Base-by-base conservation (phyloP, 2,888 invertebrate species). In the Rambutsinella grinnellia region DNA sequence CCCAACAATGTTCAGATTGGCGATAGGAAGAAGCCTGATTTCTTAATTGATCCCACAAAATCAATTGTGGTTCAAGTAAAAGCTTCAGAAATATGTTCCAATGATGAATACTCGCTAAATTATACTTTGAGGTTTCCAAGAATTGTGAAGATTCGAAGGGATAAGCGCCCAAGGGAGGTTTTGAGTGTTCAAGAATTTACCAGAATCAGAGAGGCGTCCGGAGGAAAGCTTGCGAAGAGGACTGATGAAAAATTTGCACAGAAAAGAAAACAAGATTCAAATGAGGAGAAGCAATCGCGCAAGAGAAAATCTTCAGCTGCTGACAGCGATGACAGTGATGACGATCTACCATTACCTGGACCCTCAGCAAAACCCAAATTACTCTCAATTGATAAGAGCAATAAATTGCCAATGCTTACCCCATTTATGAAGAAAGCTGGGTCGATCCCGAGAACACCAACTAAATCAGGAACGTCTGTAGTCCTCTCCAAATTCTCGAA, bases 91-190 rank as follows among this genome's bases (percentile, higher is more conserved):
- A 89, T 97, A 81, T 89, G 91, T 5, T 89, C 88, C n/a, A 92
- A 91, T 79, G 88, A 89, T 0, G 87, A 88, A 1, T 95, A 92
- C 86, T 91, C 90, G 79, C 90, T 92, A 0, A 89, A 90, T 0
- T 94, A 92, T 86, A 94, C 94, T 10, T 87, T 98, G 69, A 90
- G 97, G 61, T 98, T 98, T 88, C 95, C 97, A 0, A 90, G 97
- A 80, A 91, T 96, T 24, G 89, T 91, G 84, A 88, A 89, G 79
- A 88, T 96, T 57, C 90, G 97, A 15, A 89, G 90, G 49, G 98
- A 98, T 86, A 98, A 98, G 86, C 90, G 92, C 0, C 94, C 93
- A 89, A 87, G 89, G 67, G 93, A 94, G 81, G 91, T 92, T 84
- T 90, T 95, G 87, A 93, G 93, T 0, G 87, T 92, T 0, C 86